Evolutionary conservation across 2,113 vertebrate genomes (phyloP).

Genomic region (Coreoperca whiteheadi): DNA sequence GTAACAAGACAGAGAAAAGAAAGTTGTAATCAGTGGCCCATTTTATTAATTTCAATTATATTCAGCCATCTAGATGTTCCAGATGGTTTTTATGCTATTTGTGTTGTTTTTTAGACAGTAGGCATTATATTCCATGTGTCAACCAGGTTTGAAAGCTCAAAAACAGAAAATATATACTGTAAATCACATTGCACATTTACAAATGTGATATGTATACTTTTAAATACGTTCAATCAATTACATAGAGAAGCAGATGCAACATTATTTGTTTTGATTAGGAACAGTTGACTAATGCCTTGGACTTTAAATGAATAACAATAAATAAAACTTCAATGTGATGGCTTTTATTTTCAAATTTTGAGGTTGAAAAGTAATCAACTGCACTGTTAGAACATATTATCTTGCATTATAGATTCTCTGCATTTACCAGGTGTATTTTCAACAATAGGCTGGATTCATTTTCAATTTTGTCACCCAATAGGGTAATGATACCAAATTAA

Average conservation of each 20-base stretch:
- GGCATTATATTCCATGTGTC: background rate
- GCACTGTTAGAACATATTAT: background rate
- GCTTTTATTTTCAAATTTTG: background rate
- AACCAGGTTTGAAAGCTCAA: background rate
- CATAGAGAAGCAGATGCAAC: background rate
- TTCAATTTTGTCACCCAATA: background rate
- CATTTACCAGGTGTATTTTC: background rate
- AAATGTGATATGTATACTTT: background rate
- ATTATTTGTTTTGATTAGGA: background rate
- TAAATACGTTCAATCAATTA: background rate
- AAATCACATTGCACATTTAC: background rate
- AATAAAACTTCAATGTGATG: background rate
- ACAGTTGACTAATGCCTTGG: background rate
- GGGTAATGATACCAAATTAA: background rate
- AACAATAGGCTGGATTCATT: background rate
- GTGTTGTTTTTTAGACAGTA: background rate
- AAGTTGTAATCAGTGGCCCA: background rate
- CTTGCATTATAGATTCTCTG: background rate
- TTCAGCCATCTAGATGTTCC: background rate
- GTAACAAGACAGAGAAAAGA: background rate
- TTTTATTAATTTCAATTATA: background rate
- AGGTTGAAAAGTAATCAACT: background rate
- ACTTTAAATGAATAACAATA: background rate
- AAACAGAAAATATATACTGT: background rate
- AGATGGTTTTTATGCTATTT: background rate